Evolutionary conservation across 2,113 vertebrate species (phyloP), one percentile per base, ranked within the genome.

Genomic region (Microtus pennsylvanicus): DNA sequence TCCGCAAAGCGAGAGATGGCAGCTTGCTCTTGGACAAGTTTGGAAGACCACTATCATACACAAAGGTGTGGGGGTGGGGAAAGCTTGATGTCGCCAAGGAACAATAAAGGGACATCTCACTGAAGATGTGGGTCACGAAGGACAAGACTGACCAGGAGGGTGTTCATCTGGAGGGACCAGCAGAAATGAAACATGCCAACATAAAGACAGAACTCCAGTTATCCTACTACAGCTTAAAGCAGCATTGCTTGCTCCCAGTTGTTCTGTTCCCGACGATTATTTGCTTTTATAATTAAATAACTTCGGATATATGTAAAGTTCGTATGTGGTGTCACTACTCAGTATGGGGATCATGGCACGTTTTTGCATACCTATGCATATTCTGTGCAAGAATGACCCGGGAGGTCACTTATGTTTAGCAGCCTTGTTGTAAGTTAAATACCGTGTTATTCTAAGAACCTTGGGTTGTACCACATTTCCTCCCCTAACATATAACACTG

Each of bases 211-310:
- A 17, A 45, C 55, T 5, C 24, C 14, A 16, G 5, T 72, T 67
- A 74, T 45, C 82, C n/a, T 75, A 74, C 52, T 22, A 33, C 21
- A 19, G 47, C 72, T 76, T n/a, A 19, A 28, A 35, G 26, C 38
- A 90, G 38, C 38, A 38, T 83, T 35, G 78, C 4, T 83, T 77
- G 9, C 52, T 80, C 94, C 50, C 81, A 30, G 38, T 1, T 86
- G 22, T 82, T 90, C 77, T 63, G n/a, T 47, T 35, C 26, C 19
- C 67, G 67, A 52, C 28, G 93, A 87, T 67, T 87, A 92, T 89
- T 93, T 89, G 80, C 87, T 83, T 89, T 93, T 72, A 47, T 74
- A 92, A 89, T 89, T 21, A 90, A 92, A 88, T 58, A 81, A 90
- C 63, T 67, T 94, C n/a, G 24, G 55, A 81, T 86, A 52, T 92